A percentile compares a stretch with the other conserved stretches of the same genome.
These are phyloP conservation scores for Drosophila repleta DNA, from an alignment of 1,140 invertebrate species.

Conservation along the genomic window DNA sequence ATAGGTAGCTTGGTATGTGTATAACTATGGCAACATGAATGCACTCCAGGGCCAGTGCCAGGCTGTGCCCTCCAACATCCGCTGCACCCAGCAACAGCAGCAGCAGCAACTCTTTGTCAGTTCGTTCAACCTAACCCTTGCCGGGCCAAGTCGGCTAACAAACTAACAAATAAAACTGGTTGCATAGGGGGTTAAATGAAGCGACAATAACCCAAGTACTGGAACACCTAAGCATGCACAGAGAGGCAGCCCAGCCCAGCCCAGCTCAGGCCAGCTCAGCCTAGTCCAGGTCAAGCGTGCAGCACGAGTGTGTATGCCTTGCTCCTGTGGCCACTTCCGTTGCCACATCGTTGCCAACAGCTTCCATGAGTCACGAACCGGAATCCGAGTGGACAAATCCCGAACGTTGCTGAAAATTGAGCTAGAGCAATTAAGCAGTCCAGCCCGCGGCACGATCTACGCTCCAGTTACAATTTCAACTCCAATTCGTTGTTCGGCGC, in stretches of 20 bases:
- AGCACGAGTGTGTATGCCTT: conserved; percentile 25
- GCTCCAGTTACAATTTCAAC: conserved; percentile 50
- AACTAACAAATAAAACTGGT: conserved; percentile 33
- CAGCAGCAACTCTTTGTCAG: conserved; percentile 13
- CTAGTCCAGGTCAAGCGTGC: conserved; percentile 29
- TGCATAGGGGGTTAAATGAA: conserved; percentile 21
- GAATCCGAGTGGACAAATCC: conserved; percentile 30
- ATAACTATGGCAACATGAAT: conserved; percentile 1
- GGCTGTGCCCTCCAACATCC: conserved; percentile 22
- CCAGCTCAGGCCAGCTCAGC: not conserved
- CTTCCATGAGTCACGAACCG: conserved; percentile 61
- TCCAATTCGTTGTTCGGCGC: conserved; percentile 29
- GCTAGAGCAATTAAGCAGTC: conserved; percentile 58
- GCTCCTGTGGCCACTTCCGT: conserved; percentile 46
- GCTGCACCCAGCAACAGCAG: conserved; percentile 17
- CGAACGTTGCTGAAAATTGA: conserved; percentile 59
- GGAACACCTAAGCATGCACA: not conserved
- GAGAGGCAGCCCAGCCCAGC: not conserved
- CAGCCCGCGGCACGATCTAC: conserved; percentile 19
- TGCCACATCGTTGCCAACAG: conserved; percentile 21
- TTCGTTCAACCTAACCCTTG: conserved; percentile 35
- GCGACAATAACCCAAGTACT: conserved; percentile 8
- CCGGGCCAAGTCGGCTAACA: conserved; percentile 25
- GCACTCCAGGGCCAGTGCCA: not conserved
- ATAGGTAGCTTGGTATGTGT: not conserved